Evolutionary conservation across 2,797 vertebrate genomes (phyloP), one percentile per base, ranked within the genome.

Genomic region (Hippoglossus hippoglossus): DNA sequence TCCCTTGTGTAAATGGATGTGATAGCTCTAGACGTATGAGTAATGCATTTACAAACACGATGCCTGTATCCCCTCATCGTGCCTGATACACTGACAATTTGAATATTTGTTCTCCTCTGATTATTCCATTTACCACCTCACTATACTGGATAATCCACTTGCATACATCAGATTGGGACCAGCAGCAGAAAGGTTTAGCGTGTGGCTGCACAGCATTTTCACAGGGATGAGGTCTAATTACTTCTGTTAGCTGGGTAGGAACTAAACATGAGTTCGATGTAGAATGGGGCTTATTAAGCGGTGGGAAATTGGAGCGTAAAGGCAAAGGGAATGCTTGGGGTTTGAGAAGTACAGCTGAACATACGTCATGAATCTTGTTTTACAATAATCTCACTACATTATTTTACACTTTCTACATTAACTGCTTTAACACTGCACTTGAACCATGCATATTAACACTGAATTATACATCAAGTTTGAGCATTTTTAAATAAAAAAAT

Each of bases 61-160:
- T 78, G 77, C 69, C 77, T 79, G 67, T 71, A 82, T 86, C 74
- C 72, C 79, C 63, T 83, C 81, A 84, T 83, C 55, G 18, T 59
- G 71, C 61, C 70, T 79, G 79, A 84, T 83, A 87, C 68, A 71
- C 64, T 85, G 83, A 89, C 84, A 89, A 86, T 84, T 77, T 84
- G 41, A 85, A 75, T 79, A 76, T 86, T 89, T 86, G 70, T 86
- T 87, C 80, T 79, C 71, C 79, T 81, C 71, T 77, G 79, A 83
- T 87, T 86, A 86, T 84, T 85, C 66, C 69, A 87, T 87, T 91
- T 88, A 86, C 83, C 60, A 83, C 69, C 64, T 85, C 77, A 85
- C 75, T 75, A 77, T 81, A 80, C 76, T 75, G 72, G 73, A 87
- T 89, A 89, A 90, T 88, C 86, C 84, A 82, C 83, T 85, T 75